phyloP scores from a whole-genome alignment of 2,797 vertebrate genomes.

The Gastrophryne carolinensis region DNA sequence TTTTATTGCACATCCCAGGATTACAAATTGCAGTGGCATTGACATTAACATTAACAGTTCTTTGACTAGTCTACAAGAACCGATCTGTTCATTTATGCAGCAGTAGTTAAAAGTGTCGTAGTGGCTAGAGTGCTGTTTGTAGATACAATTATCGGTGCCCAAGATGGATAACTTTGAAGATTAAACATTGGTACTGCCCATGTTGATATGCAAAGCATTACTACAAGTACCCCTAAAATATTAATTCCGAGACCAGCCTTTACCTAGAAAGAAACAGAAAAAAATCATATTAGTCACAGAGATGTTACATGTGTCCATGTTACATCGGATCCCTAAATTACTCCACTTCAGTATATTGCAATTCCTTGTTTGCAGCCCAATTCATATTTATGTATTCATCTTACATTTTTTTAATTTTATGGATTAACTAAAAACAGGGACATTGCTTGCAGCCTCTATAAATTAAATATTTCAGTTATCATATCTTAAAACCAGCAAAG shows the following conservation, averaged over 20 bases:
- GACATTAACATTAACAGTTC: not conserved
- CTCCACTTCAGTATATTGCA: too few relatives aligned
- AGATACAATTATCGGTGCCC: slow-evolving; percentile 66
- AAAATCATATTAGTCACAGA: not conserved
- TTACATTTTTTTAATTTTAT: too few relatives aligned
- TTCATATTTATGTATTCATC: too few relatives aligned
- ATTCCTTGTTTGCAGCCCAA: too few relatives aligned
- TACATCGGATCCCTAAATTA: too few relatives aligned
- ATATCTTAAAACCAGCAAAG: too few relatives aligned
- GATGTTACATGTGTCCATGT: too few relatives aligned
- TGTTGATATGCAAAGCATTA: slow-evolving; percentile 80
- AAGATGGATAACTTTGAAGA: slow-evolving; percentile 79
- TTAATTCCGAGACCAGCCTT: slow-evolving; percentile 90
- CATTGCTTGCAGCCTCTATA: too few relatives aligned
- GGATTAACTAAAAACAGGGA: too few relatives aligned
- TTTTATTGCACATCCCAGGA: not conserved
- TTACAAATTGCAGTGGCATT: not conserved
- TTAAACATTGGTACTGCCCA: slow-evolving; percentile 82
- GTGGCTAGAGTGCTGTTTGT: slow-evolving; percentile 68
- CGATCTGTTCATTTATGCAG: not conserved
- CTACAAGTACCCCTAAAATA: slow-evolving; percentile 78
- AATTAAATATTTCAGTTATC: too few relatives aligned
- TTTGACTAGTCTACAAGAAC: not conserved
- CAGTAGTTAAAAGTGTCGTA: not conserved
- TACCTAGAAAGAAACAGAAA: slow-evolving; percentile 72